Evolutionary conservation across 1,140 invertebrate genomes (phyloP), one percentile per base, ranked within the genome.

Genomic region (Drosophila nikananu): DNA sequence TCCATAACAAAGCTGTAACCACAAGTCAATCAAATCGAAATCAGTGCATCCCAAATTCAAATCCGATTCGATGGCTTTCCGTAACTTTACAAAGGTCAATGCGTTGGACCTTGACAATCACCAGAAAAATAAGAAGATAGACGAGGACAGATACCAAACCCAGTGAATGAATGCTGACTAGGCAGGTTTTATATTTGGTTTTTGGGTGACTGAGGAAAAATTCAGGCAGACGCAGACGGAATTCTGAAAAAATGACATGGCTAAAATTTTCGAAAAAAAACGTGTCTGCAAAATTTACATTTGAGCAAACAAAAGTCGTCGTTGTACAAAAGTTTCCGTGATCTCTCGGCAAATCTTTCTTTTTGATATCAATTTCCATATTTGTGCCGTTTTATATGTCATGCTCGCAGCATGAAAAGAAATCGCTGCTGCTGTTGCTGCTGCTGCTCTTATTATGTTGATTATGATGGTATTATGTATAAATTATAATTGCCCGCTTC

Each of bases 401-500:
- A 64, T n/a, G 27, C 7, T 15, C 39, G 13, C 13, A 60, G 42
- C n/a, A 68, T 41, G 23, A 60, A 63, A 54, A 59, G 54, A 62
- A 65, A 52, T 73, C 70, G 21, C 37, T 27, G 17, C 27, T 30
- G 8, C 5, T 35, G 8, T 8, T 35, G 44, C 44, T 48, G 19
- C 48, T 51, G 49, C 27, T 73, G 55, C 21, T 62, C 57, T 35
- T 52, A 79, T 83, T 54, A 58, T 66, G 77, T 37, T 86, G 74
- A 86, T 87, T 82, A 80, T 83, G 59, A 25, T 80, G 59, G 32
- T 71, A 76, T 84, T 83, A 72, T 83, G 68, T 66, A 89, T 75
- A 78, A 71, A 80, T 89, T 86, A 82, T 82, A 82, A 86, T 91
- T 70, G 62, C n/a, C 23, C 21, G 66, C 61, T 90, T 90, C 86